Evolutionary conservation across 2,113 vertebrate species (phyloP).

Genomic region (Holacanthus passer): DNA sequence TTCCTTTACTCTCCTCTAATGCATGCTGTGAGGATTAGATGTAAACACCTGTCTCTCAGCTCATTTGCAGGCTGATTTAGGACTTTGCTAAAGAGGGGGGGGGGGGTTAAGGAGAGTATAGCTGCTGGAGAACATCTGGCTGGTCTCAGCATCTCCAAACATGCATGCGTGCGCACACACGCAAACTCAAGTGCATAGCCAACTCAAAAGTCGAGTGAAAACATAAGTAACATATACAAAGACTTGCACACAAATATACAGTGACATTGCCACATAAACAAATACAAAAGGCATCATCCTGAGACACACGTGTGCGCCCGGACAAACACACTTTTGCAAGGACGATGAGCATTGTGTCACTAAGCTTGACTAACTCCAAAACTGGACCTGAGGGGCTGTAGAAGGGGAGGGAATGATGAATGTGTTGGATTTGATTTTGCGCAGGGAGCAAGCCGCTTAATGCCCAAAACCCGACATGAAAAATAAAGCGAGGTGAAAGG

Average conservation of each 20-base stretch:
- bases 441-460: slow-evolving; percentile 8
- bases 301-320: background rate
- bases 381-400: background rate
- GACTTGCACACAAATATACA: slow-evolving; percentile 22
- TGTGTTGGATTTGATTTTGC: slow-evolving; percentile 26
- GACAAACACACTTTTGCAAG: slow-evolving; percentile 17
- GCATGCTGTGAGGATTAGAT: slow-evolving; percentile 22
- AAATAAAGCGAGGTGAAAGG: slow-evolving; percentile 17
- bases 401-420: slow-evolving; percentile 28
- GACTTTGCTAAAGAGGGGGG: slow-evolving; percentile 40
- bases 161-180: background rate
- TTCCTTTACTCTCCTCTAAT: slow-evolving; percentile 21
- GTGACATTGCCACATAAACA: background rate
- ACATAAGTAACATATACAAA: background rate
- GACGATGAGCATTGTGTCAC: background rate
- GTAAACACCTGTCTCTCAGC: slow-evolving; percentile 66
- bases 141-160: slow-evolving; percentile 8
- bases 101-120: slow-evolving; percentile 29
- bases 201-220: background rate
- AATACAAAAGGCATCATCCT: background rate
- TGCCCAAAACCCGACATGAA: slow-evolving; percentile 25
- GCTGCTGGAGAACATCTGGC: slow-evolving; percentile 65
- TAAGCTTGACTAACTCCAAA: background rate
- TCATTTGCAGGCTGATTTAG: slow-evolving; percentile 64
- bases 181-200: slow-evolving; percentile 8